Conservation (phyloP, 2,797 vertebrate genomes). For the Cuculus canorus region DNA sequence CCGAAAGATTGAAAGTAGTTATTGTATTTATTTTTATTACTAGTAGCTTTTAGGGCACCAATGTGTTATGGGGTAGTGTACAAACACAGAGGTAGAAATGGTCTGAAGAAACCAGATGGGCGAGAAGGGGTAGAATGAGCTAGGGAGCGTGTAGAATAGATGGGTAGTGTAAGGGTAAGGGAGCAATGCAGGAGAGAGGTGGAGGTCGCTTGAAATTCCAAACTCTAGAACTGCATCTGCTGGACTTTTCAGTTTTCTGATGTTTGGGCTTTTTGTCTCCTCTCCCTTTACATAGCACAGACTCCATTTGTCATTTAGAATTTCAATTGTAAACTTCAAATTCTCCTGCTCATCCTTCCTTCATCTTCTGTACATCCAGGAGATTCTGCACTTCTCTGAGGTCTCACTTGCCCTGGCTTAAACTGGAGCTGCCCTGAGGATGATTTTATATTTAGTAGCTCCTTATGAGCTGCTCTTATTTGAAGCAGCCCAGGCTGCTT, state of each 20-base stretch:
- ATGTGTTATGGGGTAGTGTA: neutral
- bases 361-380: neutral
- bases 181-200: neutral
- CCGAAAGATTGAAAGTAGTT: neutral
- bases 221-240: neutral
- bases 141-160: neutral
- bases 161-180: neutral
- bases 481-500: conserved; percentile 13
- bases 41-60: neutral
- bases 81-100: neutral
- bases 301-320: neutral
- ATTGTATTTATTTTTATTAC: neutral
- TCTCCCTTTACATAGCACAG: neutral
- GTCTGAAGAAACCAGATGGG: neutral
- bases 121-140: neutral
- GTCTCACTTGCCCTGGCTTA: conserved; percentile 36
- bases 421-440: conserved; percentile 52
- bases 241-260: neutral
- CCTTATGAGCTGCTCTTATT: conserved; percentile 40
- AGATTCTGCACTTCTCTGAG: neutral
- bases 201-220: neutral
- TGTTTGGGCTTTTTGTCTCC: neutral
- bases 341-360: neutral
- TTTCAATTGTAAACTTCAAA: neutral
- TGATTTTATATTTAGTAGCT: conserved; percentile 62